Evolutionary conservation across 2,888 invertebrate species (phyloP), one percentile per base, ranked within the genome.

Genomic region (Argynnis bischoffii): DNA sequence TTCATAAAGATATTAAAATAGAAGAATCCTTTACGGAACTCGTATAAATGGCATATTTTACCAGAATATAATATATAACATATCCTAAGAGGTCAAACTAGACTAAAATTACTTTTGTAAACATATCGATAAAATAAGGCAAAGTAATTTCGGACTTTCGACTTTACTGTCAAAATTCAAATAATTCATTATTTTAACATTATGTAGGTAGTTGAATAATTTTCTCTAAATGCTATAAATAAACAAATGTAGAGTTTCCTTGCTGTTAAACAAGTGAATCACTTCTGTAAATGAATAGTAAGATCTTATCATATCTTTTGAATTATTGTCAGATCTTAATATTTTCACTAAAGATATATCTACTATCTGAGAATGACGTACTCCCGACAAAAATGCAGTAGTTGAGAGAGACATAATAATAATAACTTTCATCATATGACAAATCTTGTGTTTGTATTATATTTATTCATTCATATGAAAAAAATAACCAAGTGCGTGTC

Each of bases 261-360:
- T 47, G n/a, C 47, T 16, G 48, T 59, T 26, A 59, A 48, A 48
- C 4, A 48, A 15, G 48, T 59, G 59, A 59, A 48, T 59, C 59
- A 59, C 48, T 26, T 59, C 14, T 48, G 48, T 59, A 48, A 48
- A 59, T 48, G 26, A 59, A 31, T 26, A 26, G 48, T 48, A 48
- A 59, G 31, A 59, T 26, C 59, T 59, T 59, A 59, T 59, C 59
- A 48, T 48, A 59, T 59, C 48, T 48, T 31, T n/a, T 48, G 26
- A 59, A 48, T 59, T 13, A 26, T 48, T 48, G 16, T 59, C 59
- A 16, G 16, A 21, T 41, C 55, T 55, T 55, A 59, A 13, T 11
- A 8, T 11, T 59, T 57, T 13, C 47, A n/a, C 21, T 57, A 57
- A 11, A 21, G 8, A 6, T 47, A 47, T 48, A 55, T 1, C 1